Base-by-base conservation (phyloP, 2,797 vertebrate genomes). In the Tachyglossus aculeatus region DNA sequence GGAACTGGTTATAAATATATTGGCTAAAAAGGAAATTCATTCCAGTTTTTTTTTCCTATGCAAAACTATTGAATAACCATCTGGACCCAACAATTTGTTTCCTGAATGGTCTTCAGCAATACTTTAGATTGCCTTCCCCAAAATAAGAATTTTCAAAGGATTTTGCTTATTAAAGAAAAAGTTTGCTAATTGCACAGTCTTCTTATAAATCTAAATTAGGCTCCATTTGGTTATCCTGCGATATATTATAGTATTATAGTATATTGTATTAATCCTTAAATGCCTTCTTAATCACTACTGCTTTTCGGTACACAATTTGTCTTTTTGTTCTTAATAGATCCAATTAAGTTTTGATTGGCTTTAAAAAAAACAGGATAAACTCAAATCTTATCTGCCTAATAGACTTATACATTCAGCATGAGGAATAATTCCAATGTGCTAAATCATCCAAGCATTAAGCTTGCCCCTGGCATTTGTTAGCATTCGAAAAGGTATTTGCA, bases 251-350 rank as follows among this genome's bases (percentile, higher is more conserved):
- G 71, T 81, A 83, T 83, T 79, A 85, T 43, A 56, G 22, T 69
- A 74, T 78, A 76, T 80, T 87, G 56, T 83, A 82, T 81, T 80
- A 85, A 81, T 83, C 78, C 68, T 81, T 74, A 85, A 85, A 80
- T 60, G 62, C 45, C 74, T 85, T 68, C 67, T 76, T 83, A 85
- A 83, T 87, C 73, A 87, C 36, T 31, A 69, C 47, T 63, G 68
- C 59, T 51, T 65, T 84, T 83, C 83, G 69, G 67, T 58, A 59
- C 50, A 69, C 55, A 68, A 71, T 80, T 85, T 69, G 64, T 81
- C 70, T 61, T 73, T 81, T 81, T 48, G 52, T 76, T 61, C 60
- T 67, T 81, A 87, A 74, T 74, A 54, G 71, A 74, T 73, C 50
- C 71, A 81, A 76, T 87, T 85, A 83, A 67, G 13, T 73, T 80